Conservation (phyloP, 1,140 invertebrate species). For the Dendrolimus punctatus region DNA sequence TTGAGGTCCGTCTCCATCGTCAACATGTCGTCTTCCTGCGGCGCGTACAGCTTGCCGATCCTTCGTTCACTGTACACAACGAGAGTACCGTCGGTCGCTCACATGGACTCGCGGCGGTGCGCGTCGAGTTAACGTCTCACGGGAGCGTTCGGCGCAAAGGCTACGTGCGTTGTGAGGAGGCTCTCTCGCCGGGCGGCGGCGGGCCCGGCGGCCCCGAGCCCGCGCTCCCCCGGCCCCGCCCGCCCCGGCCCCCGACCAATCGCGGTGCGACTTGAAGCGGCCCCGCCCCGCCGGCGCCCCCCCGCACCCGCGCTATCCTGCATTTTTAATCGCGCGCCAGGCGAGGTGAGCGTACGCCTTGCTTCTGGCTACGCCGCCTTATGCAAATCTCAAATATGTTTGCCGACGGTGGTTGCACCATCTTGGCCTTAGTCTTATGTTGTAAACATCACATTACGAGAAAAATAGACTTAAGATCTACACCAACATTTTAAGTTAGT, state of each 20-base stretch:
- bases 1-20: slow-evolving; percentile 92
- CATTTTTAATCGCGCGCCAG: slow-evolving; percentile 66
- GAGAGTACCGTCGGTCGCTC: slow-evolving; percentile 61
- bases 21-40: slow-evolving; percentile 84
- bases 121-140: slow-evolving; percentile 40
- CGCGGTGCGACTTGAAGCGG: slow-evolving; percentile 14
- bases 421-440: slow-evolving; percentile 47
- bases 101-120: slow-evolving; percentile 63
- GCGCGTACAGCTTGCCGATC: slow-evolving; percentile 79
- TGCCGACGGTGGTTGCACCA: slow-evolving; percentile 58
- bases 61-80: slow-evolving; percentile 69
- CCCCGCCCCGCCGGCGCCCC: slow-evolving; percentile 47
- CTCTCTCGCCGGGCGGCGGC: slow-evolving; percentile 42
- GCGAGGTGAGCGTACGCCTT: slow-evolving; percentile 52
- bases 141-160: slow-evolving; percentile 55
- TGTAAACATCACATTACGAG: slow-evolving; percentile 34
- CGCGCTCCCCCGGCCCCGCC: slow-evolving; percentile 31
- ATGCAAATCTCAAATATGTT: slow-evolving; percentile 68
- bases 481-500: too few relatives aligned
- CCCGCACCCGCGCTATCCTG: slow-evolving; percentile 47
- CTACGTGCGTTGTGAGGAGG: slow-evolving; percentile 64
- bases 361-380: slow-evolving; percentile 42
- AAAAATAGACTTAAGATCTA: too few relatives aligned
- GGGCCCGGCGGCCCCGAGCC: slow-evolving; percentile 31
- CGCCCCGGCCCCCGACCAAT: slow-evolving; percentile 25